A percentile compares a stretch with the other conserved stretches of the same genome.
Conservation (phyloP, 2,113 vertebrate genomes). For the Dinomys branickii region DNA sequence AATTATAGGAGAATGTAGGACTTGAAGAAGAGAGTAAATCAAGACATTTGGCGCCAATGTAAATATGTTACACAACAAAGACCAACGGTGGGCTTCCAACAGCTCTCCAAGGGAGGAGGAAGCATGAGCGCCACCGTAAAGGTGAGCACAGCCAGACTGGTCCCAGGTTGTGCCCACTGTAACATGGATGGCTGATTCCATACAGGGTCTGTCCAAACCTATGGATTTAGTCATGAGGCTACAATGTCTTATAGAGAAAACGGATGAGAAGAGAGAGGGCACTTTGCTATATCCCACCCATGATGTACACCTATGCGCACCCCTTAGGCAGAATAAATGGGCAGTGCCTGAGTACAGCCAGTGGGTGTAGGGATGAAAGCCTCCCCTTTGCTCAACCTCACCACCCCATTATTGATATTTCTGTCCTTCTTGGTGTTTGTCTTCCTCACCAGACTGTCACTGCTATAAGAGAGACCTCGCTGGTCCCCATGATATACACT, state of each 20-base stretch:
- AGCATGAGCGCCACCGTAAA: accelerated
- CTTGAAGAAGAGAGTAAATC: background rate
- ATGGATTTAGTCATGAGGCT: background rate
- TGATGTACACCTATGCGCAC: accelerated
- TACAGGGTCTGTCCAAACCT: background rate
- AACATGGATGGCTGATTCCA: background rate
- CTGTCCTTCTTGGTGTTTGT: background rate
- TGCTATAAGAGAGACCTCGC: background rate
- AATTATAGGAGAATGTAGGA: too few species aligned
- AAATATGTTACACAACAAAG: accelerated
- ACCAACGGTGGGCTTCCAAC: too few species aligned
- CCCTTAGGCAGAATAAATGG: too few species aligned
- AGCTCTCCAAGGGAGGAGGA: accelerated
- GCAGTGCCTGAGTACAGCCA: accelerated
- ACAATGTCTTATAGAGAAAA: background rate
- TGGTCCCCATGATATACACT: accelerated
- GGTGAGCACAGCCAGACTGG: accelerated
- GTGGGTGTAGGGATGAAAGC: accelerated
- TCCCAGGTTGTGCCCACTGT: accelerated
- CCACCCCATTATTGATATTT: too few species aligned
- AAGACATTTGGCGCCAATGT: accelerated
- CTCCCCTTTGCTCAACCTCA: accelerated
- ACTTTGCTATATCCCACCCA: too few species aligned
- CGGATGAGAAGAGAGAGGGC: accelerated
- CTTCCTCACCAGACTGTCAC: background rate